These are phyloP conservation scores for Formica exsecta DNA, from an alignment of 1,140 invertebrate species.

Conservation along the genomic window DNA sequence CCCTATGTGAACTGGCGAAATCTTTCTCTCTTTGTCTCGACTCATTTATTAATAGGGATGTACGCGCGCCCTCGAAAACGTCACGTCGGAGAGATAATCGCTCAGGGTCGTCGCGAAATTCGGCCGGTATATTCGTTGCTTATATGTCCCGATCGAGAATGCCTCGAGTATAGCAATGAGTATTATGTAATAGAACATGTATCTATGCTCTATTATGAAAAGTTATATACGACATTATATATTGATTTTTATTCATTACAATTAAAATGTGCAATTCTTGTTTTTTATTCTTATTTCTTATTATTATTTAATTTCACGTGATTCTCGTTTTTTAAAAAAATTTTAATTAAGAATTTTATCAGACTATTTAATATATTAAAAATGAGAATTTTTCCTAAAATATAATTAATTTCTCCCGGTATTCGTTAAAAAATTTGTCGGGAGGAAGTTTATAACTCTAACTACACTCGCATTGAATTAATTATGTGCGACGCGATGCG, in stretches of 20 bases:
- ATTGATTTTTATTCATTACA: not conserved
- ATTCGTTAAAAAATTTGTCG: not conserved
- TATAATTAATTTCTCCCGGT: not conserved
- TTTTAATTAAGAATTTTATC: not conserved
- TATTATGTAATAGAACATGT: not conserved
- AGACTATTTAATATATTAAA: not conserved
- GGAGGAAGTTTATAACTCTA: not conserved
- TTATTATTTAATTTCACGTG: not conserved
- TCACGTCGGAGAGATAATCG: slow-evolving; percentile 33
- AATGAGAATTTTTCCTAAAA: not conserved
- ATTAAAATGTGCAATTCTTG: not conserved
- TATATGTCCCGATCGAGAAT: slow-evolving; percentile 12
- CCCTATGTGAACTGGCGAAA: slow-evolving; percentile 6
- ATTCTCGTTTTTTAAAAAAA: not conserved
- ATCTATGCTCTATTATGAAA: not conserved
- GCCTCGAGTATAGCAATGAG: not conserved
- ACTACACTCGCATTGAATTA: slow-evolving; percentile 23
- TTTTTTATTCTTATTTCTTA: not conserved
- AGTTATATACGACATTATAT: not conserved
- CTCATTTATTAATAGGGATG: slow-evolving; percentile 61
- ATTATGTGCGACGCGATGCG: slow-evolving; percentile 9
- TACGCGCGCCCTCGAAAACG: slow-evolving; percentile 23
- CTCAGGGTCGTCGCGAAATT: not conserved
- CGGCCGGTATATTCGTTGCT: not conserved
- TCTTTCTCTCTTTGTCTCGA: slow-evolving; percentile 12